Evolutionary conservation across 2,113 vertebrate genomes (phyloP).

Genomic region (Shinisaurus crocodilurus): DNA sequence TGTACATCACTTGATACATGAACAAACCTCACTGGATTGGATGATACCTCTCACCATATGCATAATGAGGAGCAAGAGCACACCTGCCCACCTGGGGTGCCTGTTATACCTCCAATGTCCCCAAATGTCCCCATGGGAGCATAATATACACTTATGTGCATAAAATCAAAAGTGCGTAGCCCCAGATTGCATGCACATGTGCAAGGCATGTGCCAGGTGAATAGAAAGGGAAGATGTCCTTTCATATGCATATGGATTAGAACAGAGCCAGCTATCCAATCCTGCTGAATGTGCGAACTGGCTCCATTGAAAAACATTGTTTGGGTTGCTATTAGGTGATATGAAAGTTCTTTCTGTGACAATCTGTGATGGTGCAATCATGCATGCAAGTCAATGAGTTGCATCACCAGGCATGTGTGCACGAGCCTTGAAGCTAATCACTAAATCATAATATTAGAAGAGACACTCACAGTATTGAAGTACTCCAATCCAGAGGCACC

Average conservation of each 20-base stretch:
- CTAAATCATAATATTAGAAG: not conserved
- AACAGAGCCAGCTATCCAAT: not conserved
- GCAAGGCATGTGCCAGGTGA: not conserved
- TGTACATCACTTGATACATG: not conserved
- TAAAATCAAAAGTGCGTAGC: not conserved
- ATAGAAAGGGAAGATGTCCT: not conserved
- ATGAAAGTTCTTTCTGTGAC: not conserved
- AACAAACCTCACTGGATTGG: not conserved
- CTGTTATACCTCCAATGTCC: not conserved
- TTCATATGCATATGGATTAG: not conserved
- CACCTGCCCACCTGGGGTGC: not conserved
- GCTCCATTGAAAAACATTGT: not conserved
- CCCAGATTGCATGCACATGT: not conserved
- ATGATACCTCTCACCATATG: not conserved
- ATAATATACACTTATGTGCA: not conserved
- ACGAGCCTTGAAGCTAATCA: not conserved
- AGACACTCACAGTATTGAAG: slow-evolving; percentile 91
- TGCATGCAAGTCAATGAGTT: not conserved
- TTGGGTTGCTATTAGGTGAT: not conserved
- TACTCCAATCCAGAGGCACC: slow-evolving; percentile 90
- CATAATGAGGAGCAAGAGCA: not conserved
- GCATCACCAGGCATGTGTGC: not conserved
- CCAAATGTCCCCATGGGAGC: not conserved
- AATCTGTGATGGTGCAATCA: not conserved
- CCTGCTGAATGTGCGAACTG: not conserved